Evolutionary conservation across 2,113 vertebrate genomes (phyloP), one percentile per base, ranked within the genome.

Genomic region (Mohoua ochrocephala): DNA sequence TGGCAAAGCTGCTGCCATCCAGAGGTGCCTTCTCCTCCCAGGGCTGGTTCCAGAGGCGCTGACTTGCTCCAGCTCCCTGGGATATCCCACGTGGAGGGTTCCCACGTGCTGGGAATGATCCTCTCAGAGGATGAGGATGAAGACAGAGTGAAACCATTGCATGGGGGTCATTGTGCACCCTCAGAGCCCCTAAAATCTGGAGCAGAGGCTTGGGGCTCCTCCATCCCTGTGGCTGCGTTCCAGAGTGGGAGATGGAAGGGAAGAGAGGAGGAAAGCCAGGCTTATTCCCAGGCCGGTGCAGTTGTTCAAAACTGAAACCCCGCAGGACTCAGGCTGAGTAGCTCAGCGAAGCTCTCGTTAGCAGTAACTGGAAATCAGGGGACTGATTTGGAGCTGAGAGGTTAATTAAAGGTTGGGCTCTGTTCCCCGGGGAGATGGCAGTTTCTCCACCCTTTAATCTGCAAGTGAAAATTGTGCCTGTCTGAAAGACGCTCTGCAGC

Each of bases 391-490:
- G 82, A 97, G 42, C 82, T 73, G 75, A 11, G 92, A 92, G 79
- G 88, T 95, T 97, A 95, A 94, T 93, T 93, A 92, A 87, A 86
- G 79, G 92, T 65, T 88, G 88, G 52, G 64, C 31, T 61, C 37
- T 88, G 27, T 33, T 94, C 95, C 85, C 67, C 7, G 1, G 57
- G 84, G 94, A 83, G 63, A 67, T 53, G 45, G 57, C 37, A 41
- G 50, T 56, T 93, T 87, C 75, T 92, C 82, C 49, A 83, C n/a
- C 18, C 24, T 33, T 45, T 53, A 73, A 69, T 79, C 78, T 76
- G 49, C 7, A 2, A 45, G 14, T 37, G 31, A 50, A 21, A 73
- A 18, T 15, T 37, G 30, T 92, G 69, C 31, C 22, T 69, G 59
- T 26, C 60, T 84, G 64, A 78, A 57, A 26, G 71, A 61, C 65